These are phyloP conservation scores for Chironex yamaguchii DNA, from an alignment of 30 jellyfish, hydroid and myxozoan species.

Conservation along the genomic window DNA sequence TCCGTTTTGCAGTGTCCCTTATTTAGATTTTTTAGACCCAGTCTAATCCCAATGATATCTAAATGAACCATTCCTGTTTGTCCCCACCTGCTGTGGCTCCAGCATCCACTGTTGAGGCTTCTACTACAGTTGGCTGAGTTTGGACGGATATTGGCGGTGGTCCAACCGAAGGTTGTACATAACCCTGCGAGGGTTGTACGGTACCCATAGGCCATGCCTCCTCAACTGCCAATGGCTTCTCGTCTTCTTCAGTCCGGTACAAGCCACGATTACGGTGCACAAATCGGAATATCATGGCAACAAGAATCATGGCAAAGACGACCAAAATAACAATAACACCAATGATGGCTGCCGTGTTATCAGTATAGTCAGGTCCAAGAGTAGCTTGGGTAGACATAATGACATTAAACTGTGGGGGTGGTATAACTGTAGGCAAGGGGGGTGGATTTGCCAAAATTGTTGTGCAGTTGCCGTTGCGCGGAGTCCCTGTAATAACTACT, in stretches of 20 bases:
- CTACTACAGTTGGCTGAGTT: neutral
- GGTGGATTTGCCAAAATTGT: conserved; percentile 55
- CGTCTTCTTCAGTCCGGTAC: conserved; percentile 73
- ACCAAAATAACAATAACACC: conserved; percentile 46
- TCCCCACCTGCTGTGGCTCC: conserved; percentile 32
- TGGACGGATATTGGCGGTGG: too few species aligned
- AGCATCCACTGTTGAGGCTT: neutral
- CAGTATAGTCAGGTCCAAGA: conserved; percentile 60
- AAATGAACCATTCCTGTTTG: conserved; percentile 61
- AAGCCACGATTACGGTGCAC: conserved; percentile 41
- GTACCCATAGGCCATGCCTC: conserved; percentile 12
- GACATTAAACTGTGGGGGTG: conserved; percentile 77
- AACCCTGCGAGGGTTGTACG: conserved; percentile 12
- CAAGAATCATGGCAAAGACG: conserved; percentile 24
- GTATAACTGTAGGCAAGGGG: conserved; percentile 70
- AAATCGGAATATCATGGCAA: conserved; percentile 54
- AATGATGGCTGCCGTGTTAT: conserved; percentile 25
- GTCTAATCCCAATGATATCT: too few species aligned
- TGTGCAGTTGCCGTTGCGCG: conserved; percentile 61
- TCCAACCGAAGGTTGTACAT: neutral
- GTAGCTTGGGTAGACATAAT: conserved; percentile 68
- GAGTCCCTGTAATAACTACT: conserved; percentile 10
- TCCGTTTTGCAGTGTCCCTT: too few species aligned
- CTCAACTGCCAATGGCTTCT: conserved; percentile 27
- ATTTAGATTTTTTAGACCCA: too few species aligned